Evolutionary conservation across 2,797 vertebrate species (phyloP).

Genomic region (Eulemur coronatus): DNA sequence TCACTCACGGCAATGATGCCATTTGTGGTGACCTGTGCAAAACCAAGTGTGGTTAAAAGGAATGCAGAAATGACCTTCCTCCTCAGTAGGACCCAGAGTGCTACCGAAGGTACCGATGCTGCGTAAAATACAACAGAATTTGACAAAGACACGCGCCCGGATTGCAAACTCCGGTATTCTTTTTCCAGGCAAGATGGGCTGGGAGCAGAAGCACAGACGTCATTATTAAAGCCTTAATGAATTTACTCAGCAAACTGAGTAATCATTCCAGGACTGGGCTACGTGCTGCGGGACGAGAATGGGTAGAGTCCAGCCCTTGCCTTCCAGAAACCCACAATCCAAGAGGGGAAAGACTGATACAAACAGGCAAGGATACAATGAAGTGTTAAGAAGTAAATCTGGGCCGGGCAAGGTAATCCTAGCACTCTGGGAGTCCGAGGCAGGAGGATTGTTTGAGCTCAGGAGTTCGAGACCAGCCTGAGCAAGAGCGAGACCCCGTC

Average conservation of each 20-base stretch:
- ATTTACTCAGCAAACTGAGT: background rate
- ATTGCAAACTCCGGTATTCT: background rate
- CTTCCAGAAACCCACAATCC: background rate
- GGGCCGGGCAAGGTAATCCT: too few species aligned
- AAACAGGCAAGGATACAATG: background rate
- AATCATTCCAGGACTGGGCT: background rate
- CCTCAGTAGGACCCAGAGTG: too few species aligned
- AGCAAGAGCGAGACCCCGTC: too few species aligned
- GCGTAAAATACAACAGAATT: background rate
- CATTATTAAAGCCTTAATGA: background rate
- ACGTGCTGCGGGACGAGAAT: background rate
- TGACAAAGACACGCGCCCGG: background rate
- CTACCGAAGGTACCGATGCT: fast-evolving
- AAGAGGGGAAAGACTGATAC: background rate
- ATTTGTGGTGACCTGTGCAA: slow-evolving; percentile 91
- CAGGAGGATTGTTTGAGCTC: too few species aligned
- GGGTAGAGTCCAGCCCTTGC: background rate
- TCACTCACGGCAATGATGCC: slow-evolving; percentile 90
- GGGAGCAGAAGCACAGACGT: background rate
- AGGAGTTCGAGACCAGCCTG: too few species aligned
- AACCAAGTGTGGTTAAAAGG: background rate
- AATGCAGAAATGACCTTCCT: background rate
- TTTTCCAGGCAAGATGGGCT: background rate
- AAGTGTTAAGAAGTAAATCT: background rate
- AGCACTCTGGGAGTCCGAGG: too few species aligned